Conservation (phyloP, 2,888 invertebrate species). For the Pycnomerus fuliginosus region DNA sequence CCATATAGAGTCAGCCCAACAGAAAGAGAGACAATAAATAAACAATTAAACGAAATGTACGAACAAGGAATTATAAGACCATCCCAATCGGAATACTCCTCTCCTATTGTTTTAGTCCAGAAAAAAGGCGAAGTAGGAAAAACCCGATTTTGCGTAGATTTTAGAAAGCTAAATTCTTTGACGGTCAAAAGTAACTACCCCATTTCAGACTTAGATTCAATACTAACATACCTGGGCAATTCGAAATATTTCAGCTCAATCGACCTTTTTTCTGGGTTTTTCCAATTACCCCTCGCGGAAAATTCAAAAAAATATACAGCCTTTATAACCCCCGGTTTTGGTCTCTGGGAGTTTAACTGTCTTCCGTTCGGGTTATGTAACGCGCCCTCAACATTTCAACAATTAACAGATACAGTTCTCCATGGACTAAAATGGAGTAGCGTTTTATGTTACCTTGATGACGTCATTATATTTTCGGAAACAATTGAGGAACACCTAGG, state of each 20-base stretch:
- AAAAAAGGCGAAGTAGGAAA: conserved; percentile 9
- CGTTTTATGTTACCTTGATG: conserved; percentile 16
- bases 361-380: neutral
- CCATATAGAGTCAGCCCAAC: conserved; percentile 7
- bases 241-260: conserved; percentile 22
- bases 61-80: neutral
- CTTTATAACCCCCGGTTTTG: neutral
- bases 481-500: conserved; percentile 13
- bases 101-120: conserved; percentile 15
- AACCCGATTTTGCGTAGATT: conserved; percentile 24
- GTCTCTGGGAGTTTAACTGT: neutral
- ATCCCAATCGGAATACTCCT: conserved; percentile 7
- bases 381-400: neutral
- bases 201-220: conserved; percentile 23
- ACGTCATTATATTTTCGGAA: conserved; percentile 16
- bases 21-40: conserved; percentile 5
- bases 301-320: neutral
- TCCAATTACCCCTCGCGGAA: neutral
- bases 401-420: neutral
- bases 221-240: conserved; percentile 18
- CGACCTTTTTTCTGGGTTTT: conserved; percentile 24
- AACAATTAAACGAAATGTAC: conserved; percentile 2
- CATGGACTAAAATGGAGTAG: conserved; percentile 12
- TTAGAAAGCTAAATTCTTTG: conserved; percentile 20
- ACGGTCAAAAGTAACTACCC: conserved; percentile 25